phyloP scores from a whole-genome alignment of 2,888 invertebrate species.

The Nymphalis polychloros region DNA sequence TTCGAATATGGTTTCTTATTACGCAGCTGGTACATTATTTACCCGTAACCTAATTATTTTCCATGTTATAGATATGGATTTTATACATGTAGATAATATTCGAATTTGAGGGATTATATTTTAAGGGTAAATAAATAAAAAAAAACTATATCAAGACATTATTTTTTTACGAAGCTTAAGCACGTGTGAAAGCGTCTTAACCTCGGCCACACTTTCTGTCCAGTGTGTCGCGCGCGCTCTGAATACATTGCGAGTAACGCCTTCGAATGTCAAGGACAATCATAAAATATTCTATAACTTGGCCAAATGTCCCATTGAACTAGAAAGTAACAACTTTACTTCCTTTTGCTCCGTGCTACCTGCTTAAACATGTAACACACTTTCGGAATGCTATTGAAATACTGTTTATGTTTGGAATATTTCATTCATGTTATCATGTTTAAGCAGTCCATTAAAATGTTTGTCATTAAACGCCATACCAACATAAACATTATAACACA shows the following conservation, averaged over 20 bases:
- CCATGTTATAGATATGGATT: too few relatives aligned
- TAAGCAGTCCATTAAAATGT: not conserved
- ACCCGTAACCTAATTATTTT: not conserved
- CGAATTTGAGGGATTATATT: too few relatives aligned
- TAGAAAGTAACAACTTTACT: constrained; percentile 21
- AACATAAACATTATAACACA: too few relatives aligned
- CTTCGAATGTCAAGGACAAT: constrained; percentile 43
- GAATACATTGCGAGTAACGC: constrained; percentile 44
- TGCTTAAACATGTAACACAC: not conserved
- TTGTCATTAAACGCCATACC: too few relatives aligned
- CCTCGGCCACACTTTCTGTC: not conserved
- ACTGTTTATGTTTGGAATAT: constrained; percentile 3
- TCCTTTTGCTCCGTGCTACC: not conserved
- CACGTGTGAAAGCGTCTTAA: constrained; percentile 4
- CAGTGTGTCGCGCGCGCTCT: constrained; percentile 51
- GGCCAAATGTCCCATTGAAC: constrained; percentile 38
- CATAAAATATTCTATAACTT: constrained; percentile 30
- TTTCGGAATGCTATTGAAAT: not conserved
- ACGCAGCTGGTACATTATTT: not conserved
- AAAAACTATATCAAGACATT: not conserved
- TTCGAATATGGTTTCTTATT: not conserved
- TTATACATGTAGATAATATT: too few relatives aligned
- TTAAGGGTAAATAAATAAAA: not conserved
- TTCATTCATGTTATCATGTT: not conserved
- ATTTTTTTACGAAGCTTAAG: not conserved